phyloP scores from a whole-genome alignment of 2,888 invertebrate species.

The Orthosia gracilis region DNA sequence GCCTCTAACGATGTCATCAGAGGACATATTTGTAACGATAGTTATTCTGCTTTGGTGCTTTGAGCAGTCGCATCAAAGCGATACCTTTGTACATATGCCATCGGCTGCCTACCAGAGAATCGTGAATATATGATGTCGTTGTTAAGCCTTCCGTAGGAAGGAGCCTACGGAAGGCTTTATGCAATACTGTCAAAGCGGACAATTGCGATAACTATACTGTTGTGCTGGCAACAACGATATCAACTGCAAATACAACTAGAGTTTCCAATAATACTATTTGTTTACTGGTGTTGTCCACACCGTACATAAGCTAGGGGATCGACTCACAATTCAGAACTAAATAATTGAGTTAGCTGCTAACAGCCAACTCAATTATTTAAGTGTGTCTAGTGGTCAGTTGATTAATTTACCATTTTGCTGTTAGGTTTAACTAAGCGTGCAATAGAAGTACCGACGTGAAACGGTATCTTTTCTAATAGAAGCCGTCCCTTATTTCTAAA shows the following conservation, averaged over 20 bases:
- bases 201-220: not conserved
- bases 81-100: not conserved
- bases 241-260: not conserved
- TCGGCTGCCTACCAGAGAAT: not conserved
- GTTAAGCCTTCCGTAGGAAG: too few relatives aligned
- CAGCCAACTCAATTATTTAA: not conserved
- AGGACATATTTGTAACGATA: not conserved
- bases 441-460: not conserved
- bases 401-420: not conserved
- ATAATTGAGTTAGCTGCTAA: not conserved
- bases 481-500: not conserved
- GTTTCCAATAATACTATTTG: not conserved
- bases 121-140: not conserved
- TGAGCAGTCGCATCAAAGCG: not conserved
- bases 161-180: too few relatives aligned
- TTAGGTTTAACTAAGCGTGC: not conserved
- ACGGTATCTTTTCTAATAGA: too few relatives aligned
- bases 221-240: not conserved
- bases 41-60: not conserved
- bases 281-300: not conserved
- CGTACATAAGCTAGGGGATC: not conserved
- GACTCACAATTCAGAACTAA: not conserved
- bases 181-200: not conserved
- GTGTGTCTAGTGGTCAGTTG: not conserved
- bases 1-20: not conserved